A percentile compares a stretch with the other conserved stretches of the same genome.
Evolutionary conservation across 2,888 invertebrate genomes (phyloP).

Genomic region (Spilosoma lubricipeda): DNA sequence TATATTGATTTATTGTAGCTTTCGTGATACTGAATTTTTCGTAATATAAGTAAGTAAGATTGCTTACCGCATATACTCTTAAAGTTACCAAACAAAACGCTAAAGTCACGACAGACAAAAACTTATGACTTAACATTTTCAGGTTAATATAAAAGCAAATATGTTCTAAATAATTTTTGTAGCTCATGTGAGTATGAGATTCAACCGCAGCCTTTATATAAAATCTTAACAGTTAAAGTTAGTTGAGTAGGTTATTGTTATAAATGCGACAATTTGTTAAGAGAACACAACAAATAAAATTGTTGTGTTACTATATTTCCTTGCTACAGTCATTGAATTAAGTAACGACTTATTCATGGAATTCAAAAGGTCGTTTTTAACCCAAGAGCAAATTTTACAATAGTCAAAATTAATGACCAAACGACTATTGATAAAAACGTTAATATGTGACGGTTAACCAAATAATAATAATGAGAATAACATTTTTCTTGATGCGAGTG

Average conservation of each 20-base stretch:
- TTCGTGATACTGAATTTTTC: too few species aligned
- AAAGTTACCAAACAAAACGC: not conserved
- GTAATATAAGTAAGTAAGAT: too few species aligned
- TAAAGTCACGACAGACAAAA: not conserved
- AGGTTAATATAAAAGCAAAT: not conserved
- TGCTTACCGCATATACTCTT: not conserved
- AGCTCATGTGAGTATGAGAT: not conserved
- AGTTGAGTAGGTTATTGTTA: not conserved
- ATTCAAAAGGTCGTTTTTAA: too few species aligned
- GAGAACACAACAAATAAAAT: too few species aligned
- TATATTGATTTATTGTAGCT: too few species aligned
- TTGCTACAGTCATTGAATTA: not conserved
- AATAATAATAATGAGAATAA: too few species aligned
- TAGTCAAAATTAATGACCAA: too few species aligned
- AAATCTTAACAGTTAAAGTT: not conserved
- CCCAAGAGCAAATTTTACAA: too few species aligned
- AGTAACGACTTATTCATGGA: not conserved
- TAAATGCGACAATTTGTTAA: not conserved
- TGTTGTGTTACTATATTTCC: not conserved
- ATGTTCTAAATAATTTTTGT: not conserved
- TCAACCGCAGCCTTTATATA: not conserved
- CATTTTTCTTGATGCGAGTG: too few species aligned
- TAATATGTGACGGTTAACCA: too few species aligned
- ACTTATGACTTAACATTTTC: not conserved
- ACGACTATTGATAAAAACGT: too few species aligned